These are phyloP conservation scores for Bergia puertoricense DNA, from an alignment of 92 coral and sea anemone species.

Conservation along the genomic window DNA sequence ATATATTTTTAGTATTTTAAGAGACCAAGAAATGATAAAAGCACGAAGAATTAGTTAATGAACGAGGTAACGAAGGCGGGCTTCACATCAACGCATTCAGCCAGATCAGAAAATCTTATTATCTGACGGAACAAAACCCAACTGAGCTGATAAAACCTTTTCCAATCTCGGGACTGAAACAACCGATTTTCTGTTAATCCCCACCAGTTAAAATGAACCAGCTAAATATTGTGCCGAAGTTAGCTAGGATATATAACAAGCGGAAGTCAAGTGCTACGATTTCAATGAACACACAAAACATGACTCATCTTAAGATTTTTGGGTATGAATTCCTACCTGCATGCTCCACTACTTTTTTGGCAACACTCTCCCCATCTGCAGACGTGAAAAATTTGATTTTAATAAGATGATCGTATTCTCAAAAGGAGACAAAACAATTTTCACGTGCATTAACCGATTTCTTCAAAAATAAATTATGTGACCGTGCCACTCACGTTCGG, in stretches of 20 bases:
- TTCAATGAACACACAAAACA: neutral
- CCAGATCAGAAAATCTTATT: neutral
- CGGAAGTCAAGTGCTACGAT: neutral
- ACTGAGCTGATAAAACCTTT: neutral
- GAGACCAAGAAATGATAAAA: neutral
- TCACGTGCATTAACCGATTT: neutral
- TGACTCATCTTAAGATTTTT: conserved; percentile 39
- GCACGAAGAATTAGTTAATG: neutral
- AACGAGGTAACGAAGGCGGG: neutral
- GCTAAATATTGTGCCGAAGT: neutral
- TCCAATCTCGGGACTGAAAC: neutral
- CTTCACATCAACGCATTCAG: neutral
- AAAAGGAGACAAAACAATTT: neutral
- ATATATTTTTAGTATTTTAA: no score
- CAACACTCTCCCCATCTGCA: neutral
- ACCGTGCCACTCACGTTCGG: neutral
- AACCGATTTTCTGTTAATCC: neutral
- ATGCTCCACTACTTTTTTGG: neutral
- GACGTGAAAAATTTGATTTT: neutral
- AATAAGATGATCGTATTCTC: neutral
- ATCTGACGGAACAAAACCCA: neutral
- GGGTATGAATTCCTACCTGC: conserved; percentile 38
- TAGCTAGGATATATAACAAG: neutral
- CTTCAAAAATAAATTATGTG: neutral
- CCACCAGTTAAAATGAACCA: neutral